Conservation (phyloP, 1,140 invertebrate species). For the Formica exsecta region DNA sequence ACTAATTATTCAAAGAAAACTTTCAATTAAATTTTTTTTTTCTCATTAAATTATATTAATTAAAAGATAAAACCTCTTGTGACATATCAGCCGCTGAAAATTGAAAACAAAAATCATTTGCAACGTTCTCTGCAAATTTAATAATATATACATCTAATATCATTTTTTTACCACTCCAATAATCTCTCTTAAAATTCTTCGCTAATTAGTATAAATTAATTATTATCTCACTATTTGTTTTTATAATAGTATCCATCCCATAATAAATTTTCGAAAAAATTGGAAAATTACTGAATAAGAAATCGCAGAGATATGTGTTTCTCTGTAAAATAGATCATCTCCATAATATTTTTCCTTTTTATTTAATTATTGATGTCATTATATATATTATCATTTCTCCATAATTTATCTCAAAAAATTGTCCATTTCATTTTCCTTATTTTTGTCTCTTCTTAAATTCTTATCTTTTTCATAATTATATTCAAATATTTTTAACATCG, state of each 20-base stretch:
- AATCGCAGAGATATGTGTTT: conserved; percentile 77
- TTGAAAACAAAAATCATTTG: conserved; percentile 29
- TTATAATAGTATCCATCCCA: conserved; percentile 6
- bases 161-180: conserved; percentile 1
- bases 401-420: conserved; percentile 73
- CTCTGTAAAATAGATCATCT: conserved; percentile 79
- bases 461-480: conserved; percentile 73
- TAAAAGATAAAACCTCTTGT: neutral
- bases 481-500: conserved; percentile 78
- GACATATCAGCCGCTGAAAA: conserved; percentile 29
- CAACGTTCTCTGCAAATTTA: conserved; percentile 13
- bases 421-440: conserved; percentile 54
- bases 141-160: neutral
- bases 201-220: conserved; percentile 35
- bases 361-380: conserved; percentile 74
- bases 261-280: conserved; percentile 40
- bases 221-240: conserved; percentile 10
- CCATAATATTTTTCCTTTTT: conserved; percentile 64
- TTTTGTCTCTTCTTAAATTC: conserved; percentile 42
- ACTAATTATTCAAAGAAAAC: conserved; percentile 1
- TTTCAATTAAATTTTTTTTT: neutral
- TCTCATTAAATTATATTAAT: conserved; percentile 18
- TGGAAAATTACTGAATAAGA: conserved; percentile 61
- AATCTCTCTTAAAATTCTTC: conserved; percentile 12
- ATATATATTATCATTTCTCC: conserved; percentile 54